Conservation (phyloP, 2,888 invertebrate species). For the Eupeodes latifasciatus region DNA sequence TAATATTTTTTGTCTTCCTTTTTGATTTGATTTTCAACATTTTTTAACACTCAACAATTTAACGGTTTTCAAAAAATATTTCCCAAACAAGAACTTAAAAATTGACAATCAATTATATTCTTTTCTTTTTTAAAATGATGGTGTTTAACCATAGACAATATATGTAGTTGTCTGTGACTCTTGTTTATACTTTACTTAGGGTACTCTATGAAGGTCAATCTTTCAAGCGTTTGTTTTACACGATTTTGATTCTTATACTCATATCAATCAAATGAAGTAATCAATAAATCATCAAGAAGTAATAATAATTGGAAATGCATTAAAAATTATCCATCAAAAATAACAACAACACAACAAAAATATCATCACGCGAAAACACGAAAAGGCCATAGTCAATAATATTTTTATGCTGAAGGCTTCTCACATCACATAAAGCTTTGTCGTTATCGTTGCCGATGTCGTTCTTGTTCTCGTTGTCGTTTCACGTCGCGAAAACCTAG, state of each 20-base stretch:
- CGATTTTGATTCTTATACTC: neutral
- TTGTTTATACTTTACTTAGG: neutral
- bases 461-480: conserved; percentile 20
- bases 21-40: conserved; percentile 7
- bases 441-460: conserved; percentile 2
- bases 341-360: conserved; percentile 1
- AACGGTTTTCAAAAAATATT: conserved; percentile 38
- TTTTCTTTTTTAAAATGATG: neutral
- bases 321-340: neutral
- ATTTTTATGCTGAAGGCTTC: neutral
- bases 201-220: neutral
- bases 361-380: conserved; percentile 19
- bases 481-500: conserved; percentile 62
- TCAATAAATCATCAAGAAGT: conserved; percentile 13
- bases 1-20: conserved; percentile 33
- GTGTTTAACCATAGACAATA: neutral
- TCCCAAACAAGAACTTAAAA: neutral
- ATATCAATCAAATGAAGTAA: conserved; percentile 8
- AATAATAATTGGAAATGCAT: conserved; percentile 15
- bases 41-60: conserved; percentile 11
- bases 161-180: neutral
- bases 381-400: conserved; percentile 13
- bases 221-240: neutral
- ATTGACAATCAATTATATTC: neutral
- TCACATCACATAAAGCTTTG: conserved; percentile 11